Base-by-base conservation (phyloP, 2,113 vertebrate species). In the Melanocharis versteri region DNA sequence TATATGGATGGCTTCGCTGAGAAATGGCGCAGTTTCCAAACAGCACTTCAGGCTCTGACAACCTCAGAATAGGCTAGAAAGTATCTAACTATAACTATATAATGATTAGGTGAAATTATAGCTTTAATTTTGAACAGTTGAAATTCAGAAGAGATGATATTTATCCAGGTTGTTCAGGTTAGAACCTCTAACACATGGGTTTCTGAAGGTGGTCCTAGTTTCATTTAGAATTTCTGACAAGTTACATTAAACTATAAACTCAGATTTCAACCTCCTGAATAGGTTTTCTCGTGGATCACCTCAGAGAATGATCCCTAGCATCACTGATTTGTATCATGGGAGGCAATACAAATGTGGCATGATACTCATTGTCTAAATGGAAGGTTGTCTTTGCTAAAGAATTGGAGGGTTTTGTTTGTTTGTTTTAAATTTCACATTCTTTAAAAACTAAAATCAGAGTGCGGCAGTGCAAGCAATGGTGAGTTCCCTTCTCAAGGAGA, bases 1-100 rank as follows among this genome's bases (percentile, higher is more conserved):
- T 50, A 5, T 9, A 51, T 0, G 4, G 35, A 26, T 0, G 0
- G 13, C 42, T 89, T 92, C 1, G 1, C 60, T 39, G 54, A 16
- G 14, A 50, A 70, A 62, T 8, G 42, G 23, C 10, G 4, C 37
- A 30, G 28, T 33, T 72, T 90, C 62, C 42, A 50, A 91, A 69
- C 18, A 44, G 28, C 51, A 44, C 0, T 6, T 70, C 51, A 51
- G 30, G 23, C 9, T 89, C 72, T 78, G 80, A 60, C 9, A 81
- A 39, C 42, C n/a, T n/a, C n/a, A 61, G 26, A 79, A 79, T 5
- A 45, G 48, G 9, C 15, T 80, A 35, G 16, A 23, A 90, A 71
- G 17, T 18, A 21, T 47, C 15, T 24, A 24, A 24, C 24, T 13
- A 17, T 30, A 24, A 24, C 8, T 75, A 7, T 40, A 4, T 33